A percentile compares a stretch with the other conserved stretches of the same genome.
Conservation (phyloP, 1,140 invertebrate genomes). For the Neuroterus valhalla region DNA sequence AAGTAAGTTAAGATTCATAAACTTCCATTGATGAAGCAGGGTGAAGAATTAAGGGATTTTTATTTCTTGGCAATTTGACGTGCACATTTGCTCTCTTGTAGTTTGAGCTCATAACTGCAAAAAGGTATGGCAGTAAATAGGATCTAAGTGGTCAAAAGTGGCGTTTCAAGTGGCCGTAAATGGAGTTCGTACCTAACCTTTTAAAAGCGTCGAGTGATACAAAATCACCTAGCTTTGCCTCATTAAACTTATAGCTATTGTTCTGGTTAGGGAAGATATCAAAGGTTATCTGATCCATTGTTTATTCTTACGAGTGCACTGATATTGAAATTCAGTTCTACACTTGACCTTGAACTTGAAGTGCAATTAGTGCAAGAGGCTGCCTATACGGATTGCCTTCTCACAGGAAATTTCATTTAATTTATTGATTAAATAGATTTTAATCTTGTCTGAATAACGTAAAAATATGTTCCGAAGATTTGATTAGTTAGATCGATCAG, state of each 20-base stretch:
- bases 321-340: too few relatives aligned
- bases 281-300: neutral
- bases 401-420: too few relatives aligned
- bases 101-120: slow-evolving; percentile 56
- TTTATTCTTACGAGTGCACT: neutral
- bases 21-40: neutral
- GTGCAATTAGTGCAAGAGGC: too few relatives aligned
- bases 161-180: slow-evolving; percentile 57
- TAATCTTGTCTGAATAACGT: too few relatives aligned
- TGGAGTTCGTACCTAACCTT: slow-evolving; percentile 52
- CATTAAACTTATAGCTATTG: neutral
- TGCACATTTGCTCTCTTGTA: slow-evolving; percentile 38
- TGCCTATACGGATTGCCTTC: too few relatives aligned
- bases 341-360: too few relatives aligned
- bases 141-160: slow-evolving; percentile 59
- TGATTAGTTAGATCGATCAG: too few relatives aligned
- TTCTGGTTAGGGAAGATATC: neutral
- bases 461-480: too few relatives aligned
- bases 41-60: neutral
- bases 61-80: slow-evolving; percentile 22
- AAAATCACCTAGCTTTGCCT: slow-evolving; percentile 40
- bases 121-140: slow-evolving; percentile 57
- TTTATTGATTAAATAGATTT: too few relatives aligned
- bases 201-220: slow-evolving; percentile 55
- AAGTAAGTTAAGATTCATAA: neutral